Evolutionary conservation across 1,140 invertebrate genomes (phyloP), one percentile per base, ranked within the genome.

Genomic region (Apis florea): DNA sequence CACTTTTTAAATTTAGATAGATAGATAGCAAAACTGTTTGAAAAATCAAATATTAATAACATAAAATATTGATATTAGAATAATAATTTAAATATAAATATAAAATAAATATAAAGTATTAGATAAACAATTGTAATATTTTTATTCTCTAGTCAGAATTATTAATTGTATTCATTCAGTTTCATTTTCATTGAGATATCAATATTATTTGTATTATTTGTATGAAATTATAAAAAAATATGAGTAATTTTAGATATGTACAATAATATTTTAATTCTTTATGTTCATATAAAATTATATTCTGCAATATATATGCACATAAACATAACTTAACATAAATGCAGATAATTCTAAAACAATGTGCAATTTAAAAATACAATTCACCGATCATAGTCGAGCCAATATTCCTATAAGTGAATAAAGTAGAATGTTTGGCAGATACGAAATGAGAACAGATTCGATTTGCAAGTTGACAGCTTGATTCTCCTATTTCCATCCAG

Each of bases 371-470:
- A 80, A 74, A 74, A 66, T 66, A 64, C 51, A 66, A n/a, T 64
- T n/a, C 31, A 51, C 31, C 24, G 40, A 31, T 49, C 54, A 56
- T 15, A 26, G 40, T 40, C 31, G 31, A 40, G 31, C 4, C 56
- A 70, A 78, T 78, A 78, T 78, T 47, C 54, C 17, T 13, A 49
- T 71, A 67, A 84, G 51, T 49, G 31, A 64, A 74, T 86, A 71
- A 83, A 86, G 40, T 64, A 71, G 59, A 59, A 24, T 58, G 19
- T 85, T 85, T 66, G 74, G 26, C 64, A 59, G 72, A 83, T 58
- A 31, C 58, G 40, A 83, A 85, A 86, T 79, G 54, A 58, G 84
- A 86, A 51, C 84, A 66, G 51, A 83, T 82, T 85, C 73, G 74
- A 83, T 85, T 83, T 59, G 54, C 47, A 83, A 87, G 70, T 64